Conservation (phyloP, 2,113 vertebrate species). For the Polypterus bichir region DNA sequence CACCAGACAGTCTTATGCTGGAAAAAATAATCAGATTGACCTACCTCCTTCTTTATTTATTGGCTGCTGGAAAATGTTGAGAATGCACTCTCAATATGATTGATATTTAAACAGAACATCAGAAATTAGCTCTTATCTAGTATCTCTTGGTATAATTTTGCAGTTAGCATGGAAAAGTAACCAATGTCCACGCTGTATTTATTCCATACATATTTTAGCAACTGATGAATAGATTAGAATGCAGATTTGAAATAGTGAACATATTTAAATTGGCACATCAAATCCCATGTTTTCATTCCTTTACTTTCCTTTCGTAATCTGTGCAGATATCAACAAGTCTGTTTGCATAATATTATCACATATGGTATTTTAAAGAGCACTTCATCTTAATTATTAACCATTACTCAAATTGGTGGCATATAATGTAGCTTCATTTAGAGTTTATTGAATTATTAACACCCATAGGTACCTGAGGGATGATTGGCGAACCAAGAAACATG, state of each 20-base stretch:
- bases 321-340: slow-evolving; percentile 30
- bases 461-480: no score
- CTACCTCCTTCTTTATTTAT: no score
- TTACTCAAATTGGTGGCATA: slow-evolving; percentile 45
- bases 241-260: slow-evolving; percentile 36
- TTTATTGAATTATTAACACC: slow-evolving; percentile 11
- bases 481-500: no score
- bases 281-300: slow-evolving; percentile 23
- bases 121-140: no score
- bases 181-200: slow-evolving; percentile 55
- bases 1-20: slow-evolving; percentile 6
- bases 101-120: no score
- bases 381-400: slow-evolving; percentile 55
- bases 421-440: slow-evolving; percentile 47
- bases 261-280: slow-evolving; percentile 25
- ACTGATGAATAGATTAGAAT: slow-evolving; percentile 48
- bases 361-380: slow-evolving; percentile 26
- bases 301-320: slow-evolving; percentile 33
- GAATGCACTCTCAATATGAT: no score
- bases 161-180: slow-evolving; percentile 70
- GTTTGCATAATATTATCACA: slow-evolving; percentile 27
- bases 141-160: slow-evolving; percentile 22
- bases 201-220: slow-evolving; percentile 64
- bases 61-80: no score
- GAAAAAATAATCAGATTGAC: no score